Base-by-base conservation (phyloP, 2,113 vertebrate species). In the Lanius collurio region DNA sequence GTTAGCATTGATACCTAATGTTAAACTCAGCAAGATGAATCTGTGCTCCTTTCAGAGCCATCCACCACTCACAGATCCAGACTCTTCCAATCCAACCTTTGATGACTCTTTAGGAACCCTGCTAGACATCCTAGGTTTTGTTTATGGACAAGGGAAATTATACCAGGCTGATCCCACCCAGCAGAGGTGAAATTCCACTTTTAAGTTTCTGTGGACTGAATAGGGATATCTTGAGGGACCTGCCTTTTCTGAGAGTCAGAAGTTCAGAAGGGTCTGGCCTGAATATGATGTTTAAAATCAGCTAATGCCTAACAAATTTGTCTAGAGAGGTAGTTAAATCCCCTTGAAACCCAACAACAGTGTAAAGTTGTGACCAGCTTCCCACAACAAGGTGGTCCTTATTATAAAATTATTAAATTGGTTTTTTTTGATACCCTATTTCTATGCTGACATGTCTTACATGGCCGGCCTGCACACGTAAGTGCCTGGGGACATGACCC, bases 131-230 rank as follows among this genome's bases (percentile, higher is more conserved):
- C 22, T 21, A 67, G 9, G 37, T 62, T 69, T 74, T 76, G 23
- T 22, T 46, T 56, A 21, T 52, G 20, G 19, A n/a, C 49, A 46
- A 1, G 76, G 35, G 49, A 89, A 76, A 80, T 22, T 3, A n/a
- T 56, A 10, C 21, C 0, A 1, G 52, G 42, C 47, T 68, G 33
- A 83, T n/a, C 15, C 15, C 1, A 1, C 11, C 20, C 8, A 24
- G 12, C 9, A 42, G 46, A 80, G 7, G 14, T 39, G 31, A n/a
- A 57, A 49, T 2, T 69, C 14, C 15, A 31, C 26, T 94, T 89
- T 41, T 20, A 78, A 59, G 12, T 26, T 87, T 42, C n/a, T 74
- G 31, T 57, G 42, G 35, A 21, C 50, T 41, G 30, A 67, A 70
- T 28, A 65, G 39, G 6, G 12, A 11, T 68, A 22, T 42, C 37